Percentiles rank a stretch among this genome's conserved stretches.
Evolutionary conservation across 2,113 vertebrate species (phyloP).

Genomic region (Tichodroma muraria): DNA sequence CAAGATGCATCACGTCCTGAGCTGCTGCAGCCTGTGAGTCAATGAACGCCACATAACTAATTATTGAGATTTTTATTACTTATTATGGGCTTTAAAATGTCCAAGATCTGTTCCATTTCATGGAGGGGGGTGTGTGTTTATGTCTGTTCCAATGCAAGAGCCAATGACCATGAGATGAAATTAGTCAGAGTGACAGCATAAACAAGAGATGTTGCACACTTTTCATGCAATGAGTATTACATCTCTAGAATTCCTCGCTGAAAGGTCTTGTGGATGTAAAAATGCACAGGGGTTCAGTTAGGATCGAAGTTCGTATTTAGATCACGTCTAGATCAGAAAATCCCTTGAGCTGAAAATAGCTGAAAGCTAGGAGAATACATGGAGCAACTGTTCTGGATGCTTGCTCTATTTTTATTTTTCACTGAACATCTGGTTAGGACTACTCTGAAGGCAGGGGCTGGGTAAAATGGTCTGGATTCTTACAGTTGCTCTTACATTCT

Average conservation of each 20-base stretch:
- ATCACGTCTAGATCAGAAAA: background rate
- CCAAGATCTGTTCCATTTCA: background rate
- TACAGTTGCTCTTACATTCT: background rate
- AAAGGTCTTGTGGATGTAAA: background rate
- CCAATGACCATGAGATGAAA: background rate
- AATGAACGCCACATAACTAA: background rate
- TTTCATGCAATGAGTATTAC: background rate
- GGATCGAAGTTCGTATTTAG: background rate
- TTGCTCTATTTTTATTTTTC: background rate
- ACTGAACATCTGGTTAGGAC: background rate
- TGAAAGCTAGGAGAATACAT: background rate
- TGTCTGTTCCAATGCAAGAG: background rate
- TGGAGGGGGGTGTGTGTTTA: background rate
- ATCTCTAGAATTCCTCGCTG: background rate
- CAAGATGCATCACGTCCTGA: slow-evolving; percentile 88
- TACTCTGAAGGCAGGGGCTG: background rate
- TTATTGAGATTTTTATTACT: background rate
- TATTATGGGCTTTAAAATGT: background rate
- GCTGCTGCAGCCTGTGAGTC: slow-evolving; percentile 92
- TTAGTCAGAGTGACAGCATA: background rate
- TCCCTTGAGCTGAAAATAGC: background rate
- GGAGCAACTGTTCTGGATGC: background rate
- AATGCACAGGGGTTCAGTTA: background rate
- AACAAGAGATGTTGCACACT: background rate
- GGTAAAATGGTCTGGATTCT: background rate